Evolutionary conservation across 2,797 vertebrate genomes (phyloP).

Genomic region (Pangasius krempfi): DNA sequence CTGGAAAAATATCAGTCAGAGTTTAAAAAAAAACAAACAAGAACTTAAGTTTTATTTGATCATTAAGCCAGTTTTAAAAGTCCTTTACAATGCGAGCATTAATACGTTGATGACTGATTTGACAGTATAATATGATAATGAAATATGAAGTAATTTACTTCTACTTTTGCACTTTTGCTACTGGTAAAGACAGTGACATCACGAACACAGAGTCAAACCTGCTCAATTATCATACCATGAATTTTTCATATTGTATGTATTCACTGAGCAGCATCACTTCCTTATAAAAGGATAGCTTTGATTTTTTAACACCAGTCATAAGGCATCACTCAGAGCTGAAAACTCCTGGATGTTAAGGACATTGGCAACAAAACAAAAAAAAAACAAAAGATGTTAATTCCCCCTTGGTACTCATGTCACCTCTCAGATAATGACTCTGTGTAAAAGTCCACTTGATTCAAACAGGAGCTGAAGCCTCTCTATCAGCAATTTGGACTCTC

Average conservation of each 20-base stretch:
- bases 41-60: neutral
- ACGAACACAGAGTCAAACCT: neutral
- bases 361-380: constrained; percentile 42
- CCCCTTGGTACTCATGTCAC: constrained; percentile 38
- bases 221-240: neutral
- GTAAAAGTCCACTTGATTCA: constrained; percentile 33
- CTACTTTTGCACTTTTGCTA: neutral
- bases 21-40: neutral
- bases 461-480: constrained; percentile 33
- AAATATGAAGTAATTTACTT: neutral
- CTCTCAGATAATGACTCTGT: constrained; percentile 32
- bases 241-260: neutral
- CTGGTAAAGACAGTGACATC: neutral
- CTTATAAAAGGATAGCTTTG: neutral
- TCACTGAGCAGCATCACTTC: neutral
- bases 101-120: neutral
- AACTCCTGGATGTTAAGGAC: constrained; percentile 17
- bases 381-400: constrained; percentile 40
- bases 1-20: neutral
- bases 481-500: constrained; percentile 36
- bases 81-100: neutral
- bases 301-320: neutral
- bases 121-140: neutral
- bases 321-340: no score
- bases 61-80: neutral